These are phyloP conservation scores for Leucoraja ocellata DNA, from an alignment of 2,797 vertebrate species.

Conservation along the genomic window DNA sequence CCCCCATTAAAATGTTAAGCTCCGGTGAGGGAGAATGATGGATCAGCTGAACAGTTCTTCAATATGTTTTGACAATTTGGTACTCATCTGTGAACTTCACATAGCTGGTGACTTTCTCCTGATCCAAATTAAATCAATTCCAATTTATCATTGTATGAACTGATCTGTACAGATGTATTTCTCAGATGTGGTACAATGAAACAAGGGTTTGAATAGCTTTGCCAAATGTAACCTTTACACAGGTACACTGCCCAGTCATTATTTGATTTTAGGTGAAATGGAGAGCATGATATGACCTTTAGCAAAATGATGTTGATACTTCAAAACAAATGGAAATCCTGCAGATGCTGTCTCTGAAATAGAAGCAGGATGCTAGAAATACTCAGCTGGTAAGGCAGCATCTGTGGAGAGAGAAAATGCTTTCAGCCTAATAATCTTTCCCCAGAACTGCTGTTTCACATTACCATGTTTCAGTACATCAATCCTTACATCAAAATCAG, in stretches of 20 bases:
- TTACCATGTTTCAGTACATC: neutral
- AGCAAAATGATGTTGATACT: neutral
- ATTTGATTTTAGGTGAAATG: neutral
- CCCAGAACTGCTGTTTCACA: too few species aligned
- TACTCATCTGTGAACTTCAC: neutral
- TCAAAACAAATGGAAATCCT: neutral
- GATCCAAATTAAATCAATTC: conserved; percentile 8
- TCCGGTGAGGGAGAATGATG: neutral
- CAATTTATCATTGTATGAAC: neutral
- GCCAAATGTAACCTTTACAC: neutral
- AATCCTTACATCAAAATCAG: neutral
- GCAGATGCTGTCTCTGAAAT: too few species aligned
- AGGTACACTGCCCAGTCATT: neutral
- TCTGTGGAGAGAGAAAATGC: too few species aligned
- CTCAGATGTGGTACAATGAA: neutral
- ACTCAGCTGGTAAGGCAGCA: too few species aligned
- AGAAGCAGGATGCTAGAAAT: too few species aligned
- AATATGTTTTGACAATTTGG: neutral
- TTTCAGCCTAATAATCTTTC: too few species aligned
- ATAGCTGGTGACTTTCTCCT: neutral
- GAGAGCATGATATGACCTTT: neutral
- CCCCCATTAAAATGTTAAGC: neutral
- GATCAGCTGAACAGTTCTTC: neutral
- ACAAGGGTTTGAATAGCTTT: neutral
- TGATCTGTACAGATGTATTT: neutral